Percentiles rank a stretch among this genome's conserved stretches.
These are phyloP conservation scores for Cromileptes altivelis DNA, from an alignment of 2,113 vertebrate species.

Conservation along the genomic window DNA sequence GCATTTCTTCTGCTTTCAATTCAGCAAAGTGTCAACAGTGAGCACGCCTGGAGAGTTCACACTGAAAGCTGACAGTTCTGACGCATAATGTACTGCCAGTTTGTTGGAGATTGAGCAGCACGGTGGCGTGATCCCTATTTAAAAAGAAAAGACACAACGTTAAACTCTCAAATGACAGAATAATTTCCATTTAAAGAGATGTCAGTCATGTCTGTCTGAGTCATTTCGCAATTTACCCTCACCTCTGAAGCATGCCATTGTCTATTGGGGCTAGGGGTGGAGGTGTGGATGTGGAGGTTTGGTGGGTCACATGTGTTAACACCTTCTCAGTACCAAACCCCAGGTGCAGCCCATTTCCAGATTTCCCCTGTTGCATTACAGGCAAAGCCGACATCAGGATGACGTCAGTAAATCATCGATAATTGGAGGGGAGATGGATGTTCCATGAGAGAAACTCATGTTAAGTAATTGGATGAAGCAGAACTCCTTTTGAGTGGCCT, in stretches of 20 bases:
- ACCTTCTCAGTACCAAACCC: neutral
- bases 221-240: constrained; percentile 16
- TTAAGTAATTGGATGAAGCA: constrained; percentile 37
- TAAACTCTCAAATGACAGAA: neutral
- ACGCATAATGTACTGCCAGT: neutral
- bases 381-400: constrained; percentile 36
- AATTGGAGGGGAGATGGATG: constrained; percentile 67
- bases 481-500: constrained; percentile 39
- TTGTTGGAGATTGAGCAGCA: neutral
- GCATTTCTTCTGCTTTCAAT: neutral
- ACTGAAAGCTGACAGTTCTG: neutral
- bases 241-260: neutral
- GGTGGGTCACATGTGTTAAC: neutral
- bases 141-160: neutral
- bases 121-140: neutral
- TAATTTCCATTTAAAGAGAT: constrained; percentile 26
- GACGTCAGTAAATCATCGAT: constrained; percentile 44
- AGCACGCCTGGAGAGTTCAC: neutral
- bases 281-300: neutral
- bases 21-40: neutral
- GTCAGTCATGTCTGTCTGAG: constrained; percentile 20
- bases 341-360: constrained; percentile 66
- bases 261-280: neutral
- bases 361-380: constrained; percentile 43
- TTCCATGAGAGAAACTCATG: constrained; percentile 11